A percentile compares a stretch with the other conserved stretches of the same genome.
Evolutionary conservation across 2,797 vertebrate species (phyloP).

Genomic region (Cyclopterus lumpus): DNA sequence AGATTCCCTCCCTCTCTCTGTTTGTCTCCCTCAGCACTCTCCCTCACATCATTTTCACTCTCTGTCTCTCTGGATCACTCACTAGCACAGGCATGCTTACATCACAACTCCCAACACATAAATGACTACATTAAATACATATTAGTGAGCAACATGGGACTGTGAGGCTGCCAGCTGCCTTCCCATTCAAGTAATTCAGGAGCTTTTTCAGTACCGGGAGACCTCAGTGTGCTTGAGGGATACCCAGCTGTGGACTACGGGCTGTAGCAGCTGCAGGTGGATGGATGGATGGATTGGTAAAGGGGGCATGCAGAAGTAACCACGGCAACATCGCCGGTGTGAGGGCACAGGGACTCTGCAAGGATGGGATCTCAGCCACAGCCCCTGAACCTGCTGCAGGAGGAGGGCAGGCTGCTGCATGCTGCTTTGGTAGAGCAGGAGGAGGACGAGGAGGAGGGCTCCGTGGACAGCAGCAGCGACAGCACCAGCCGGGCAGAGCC

Average conservation of each 20-base stretch:
- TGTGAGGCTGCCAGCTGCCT: slow-evolving; percentile 67
- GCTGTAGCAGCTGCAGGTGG: slow-evolving; percentile 56
- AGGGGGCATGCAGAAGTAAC: slow-evolving; percentile 76
- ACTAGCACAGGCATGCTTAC: slow-evolving; percentile 59
- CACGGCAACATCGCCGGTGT: slow-evolving; percentile 77
- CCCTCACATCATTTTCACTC: slow-evolving; percentile 62
- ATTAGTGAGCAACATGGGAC: slow-evolving; percentile 68
- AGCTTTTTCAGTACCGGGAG: slow-evolving; percentile 41
- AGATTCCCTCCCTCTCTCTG: slow-evolving; percentile 48
- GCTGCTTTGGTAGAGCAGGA: slow-evolving; percentile 86
- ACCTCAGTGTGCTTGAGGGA: slow-evolving; percentile 38
- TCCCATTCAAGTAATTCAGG: slow-evolving; percentile 49
- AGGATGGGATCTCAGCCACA: slow-evolving; percentile 91
- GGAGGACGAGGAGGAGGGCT: slow-evolving; percentile 80
- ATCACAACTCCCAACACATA: slow-evolving; percentile 80
- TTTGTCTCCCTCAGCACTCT: slow-evolving; percentile 50
- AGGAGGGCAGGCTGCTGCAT: slow-evolving; percentile 78
- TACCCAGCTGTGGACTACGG: slow-evolving; percentile 44
- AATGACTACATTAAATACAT: slow-evolving; percentile 55
- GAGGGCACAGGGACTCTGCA: slow-evolving; percentile 74
- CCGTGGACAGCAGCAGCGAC: slow-evolving; percentile 73
- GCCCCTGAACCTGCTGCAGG: slow-evolving; percentile 81
- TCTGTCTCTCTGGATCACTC: slow-evolving; percentile 66
- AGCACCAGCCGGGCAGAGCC: slow-evolving; percentile 81
- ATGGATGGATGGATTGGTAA: slow-evolving; percentile 58